These are phyloP conservation scores for Ceyx cyanopectus DNA, from an alignment of 2,113 vertebrate species.

Conservation along the genomic window DNA sequence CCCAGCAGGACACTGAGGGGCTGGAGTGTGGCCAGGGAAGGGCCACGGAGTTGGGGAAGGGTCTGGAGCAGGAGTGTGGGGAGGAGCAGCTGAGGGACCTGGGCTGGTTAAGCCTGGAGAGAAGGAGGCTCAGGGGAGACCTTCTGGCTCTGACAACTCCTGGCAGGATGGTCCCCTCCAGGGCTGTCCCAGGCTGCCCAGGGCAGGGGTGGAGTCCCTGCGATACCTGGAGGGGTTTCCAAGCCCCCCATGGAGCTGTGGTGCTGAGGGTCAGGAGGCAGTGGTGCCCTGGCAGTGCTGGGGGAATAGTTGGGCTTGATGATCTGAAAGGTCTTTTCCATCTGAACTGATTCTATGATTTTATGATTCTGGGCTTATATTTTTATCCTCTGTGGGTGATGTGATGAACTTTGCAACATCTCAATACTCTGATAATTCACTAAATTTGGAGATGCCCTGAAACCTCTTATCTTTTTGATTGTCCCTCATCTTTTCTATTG, in stretches of 20 bases:
- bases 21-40: neutral
- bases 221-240: no score
- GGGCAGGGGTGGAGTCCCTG: neutral
- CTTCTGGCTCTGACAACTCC: neutral
- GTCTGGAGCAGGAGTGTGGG: neutral
- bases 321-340: no score
- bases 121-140: neutral
- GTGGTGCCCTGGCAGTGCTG: no score
- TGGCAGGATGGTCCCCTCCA: neutral
- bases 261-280: no score
- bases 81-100: neutral
- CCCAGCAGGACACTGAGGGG: neutral
- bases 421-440: no score
- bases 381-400: neutral
- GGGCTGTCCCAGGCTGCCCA: neutral
- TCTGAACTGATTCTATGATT: neutral
- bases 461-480: neutral
- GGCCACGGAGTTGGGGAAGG: neutral
- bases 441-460: neutral
- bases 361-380: neutral
- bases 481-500: neutral
- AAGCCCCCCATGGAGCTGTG: no score
- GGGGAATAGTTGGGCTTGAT: no score
- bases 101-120: neutral
- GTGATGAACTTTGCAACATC: neutral